Conservation (phyloP, 2,113 vertebrate genomes). For the Notiomystis cincta region DNA sequence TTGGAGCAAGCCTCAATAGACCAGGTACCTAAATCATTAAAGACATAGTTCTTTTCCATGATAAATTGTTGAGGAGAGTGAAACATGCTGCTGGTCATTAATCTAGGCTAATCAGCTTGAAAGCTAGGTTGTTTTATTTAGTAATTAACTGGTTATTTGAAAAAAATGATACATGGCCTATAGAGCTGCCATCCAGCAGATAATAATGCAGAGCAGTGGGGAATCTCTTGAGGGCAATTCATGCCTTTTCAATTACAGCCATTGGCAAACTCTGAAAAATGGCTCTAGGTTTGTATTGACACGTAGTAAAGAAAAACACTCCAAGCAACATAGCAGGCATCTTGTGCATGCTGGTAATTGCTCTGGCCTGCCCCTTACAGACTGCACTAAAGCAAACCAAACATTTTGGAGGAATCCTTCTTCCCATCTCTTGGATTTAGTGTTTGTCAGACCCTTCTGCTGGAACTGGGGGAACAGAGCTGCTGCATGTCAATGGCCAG, state of each 20-base stretch:
- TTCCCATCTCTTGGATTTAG: not conserved
- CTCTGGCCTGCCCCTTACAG: not conserved
- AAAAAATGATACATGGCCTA: constrained; percentile 82
- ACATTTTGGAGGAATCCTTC: not conserved
- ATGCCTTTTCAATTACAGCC: constrained; percentile 72
- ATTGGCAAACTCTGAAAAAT: constrained; percentile 74
- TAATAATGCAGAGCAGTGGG: constrained; percentile 64
- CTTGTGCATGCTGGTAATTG: constrained; percentile 53
- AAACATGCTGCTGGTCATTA: constrained; percentile 89
- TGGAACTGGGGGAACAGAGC: not conserved
- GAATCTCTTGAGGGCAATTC: constrained; percentile 71
- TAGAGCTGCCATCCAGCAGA: constrained; percentile 73
- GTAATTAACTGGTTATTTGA: constrained; percentile 93
- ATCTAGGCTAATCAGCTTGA: constrained; percentile 91
- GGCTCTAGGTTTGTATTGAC: constrained; percentile 70
- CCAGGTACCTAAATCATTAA: constrained; percentile 88
- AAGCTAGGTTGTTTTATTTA: constrained; percentile 83
- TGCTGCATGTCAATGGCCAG: rapidly evolving
- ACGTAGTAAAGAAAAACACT: constrained; percentile 56
- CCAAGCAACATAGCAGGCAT: constrained; percentile 26
- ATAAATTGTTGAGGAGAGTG: constrained; percentile 87
- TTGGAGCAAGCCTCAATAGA: constrained; percentile 73
- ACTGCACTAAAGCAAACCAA: not conserved
- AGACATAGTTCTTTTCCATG: constrained; percentile 87
- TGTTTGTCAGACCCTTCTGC: not conserved